Conservation (phyloP, 2,113 vertebrate species). For the Lophura nycthemera region DNA sequence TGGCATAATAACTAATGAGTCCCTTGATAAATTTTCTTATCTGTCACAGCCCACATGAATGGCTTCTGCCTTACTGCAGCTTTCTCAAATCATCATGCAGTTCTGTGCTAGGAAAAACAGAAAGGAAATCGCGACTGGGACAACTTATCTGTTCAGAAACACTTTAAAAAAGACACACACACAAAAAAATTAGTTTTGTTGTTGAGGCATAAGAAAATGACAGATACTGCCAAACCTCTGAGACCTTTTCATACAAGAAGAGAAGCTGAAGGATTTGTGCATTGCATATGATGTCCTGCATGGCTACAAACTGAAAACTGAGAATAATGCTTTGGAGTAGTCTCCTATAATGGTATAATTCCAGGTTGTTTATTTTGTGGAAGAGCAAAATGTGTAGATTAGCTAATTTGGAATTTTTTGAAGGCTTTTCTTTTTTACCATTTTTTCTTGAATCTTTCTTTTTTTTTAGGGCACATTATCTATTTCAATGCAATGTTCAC, state of each 20-base stretch:
- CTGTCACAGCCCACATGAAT: conserved; percentile 47
- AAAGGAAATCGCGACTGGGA: conserved; percentile 15
- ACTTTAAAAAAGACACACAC: conserved; percentile 29
- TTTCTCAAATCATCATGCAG: conserved; percentile 5
- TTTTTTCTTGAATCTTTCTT: neutral
- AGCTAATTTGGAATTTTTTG: neutral
- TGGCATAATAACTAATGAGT: conserved; percentile 51
- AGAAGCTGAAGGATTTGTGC: neutral
- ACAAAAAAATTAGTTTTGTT: conserved; percentile 9
- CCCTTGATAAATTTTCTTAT: conserved; percentile 62
- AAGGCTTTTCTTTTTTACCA: neutral
- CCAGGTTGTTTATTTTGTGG: neutral
- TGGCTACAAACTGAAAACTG: neutral
- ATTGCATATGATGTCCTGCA: neutral
- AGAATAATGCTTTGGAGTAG: neutral
- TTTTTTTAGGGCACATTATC: neutral
- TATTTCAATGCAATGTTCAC: neutral
- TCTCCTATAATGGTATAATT: neutral
- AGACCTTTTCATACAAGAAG: neutral
- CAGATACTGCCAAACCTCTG: neutral
- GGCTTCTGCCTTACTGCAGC: conserved; percentile 17
- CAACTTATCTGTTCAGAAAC: conserved; percentile 55
- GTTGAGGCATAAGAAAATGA: neutral
- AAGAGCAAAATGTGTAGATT: neutral
- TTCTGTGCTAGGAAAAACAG: conserved; percentile 1